Percentiles rank a stretch among this genome's conserved stretches.
phyloP scores from a whole-genome alignment of 1,140 invertebrate genomes.

The Bombus pyrosoma region DNA sequence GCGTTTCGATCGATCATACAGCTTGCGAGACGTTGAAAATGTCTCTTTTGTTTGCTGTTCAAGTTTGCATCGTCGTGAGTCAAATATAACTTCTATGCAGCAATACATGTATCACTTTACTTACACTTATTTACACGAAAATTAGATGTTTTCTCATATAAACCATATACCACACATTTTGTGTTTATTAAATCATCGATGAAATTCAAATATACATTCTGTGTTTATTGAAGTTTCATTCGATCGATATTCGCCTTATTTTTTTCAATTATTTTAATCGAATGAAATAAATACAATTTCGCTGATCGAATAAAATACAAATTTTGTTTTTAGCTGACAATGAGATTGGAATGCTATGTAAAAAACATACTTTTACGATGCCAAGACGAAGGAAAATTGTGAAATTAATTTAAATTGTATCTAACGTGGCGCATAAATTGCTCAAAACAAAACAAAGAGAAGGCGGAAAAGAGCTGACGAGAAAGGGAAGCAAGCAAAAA shows the following conservation, averaged over 20 bases:
- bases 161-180: neutral
- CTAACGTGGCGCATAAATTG: neutral
- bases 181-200: neutral
- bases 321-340: neutral
- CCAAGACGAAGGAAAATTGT: neutral
- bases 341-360: neutral
- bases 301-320: neutral
- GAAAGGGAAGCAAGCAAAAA: neutral
- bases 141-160: too few species aligned
- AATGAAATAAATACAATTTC: neutral
- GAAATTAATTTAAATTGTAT: neutral
- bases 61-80: neutral
- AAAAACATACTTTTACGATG: neutral
- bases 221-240: neutral
- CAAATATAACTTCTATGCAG: neutral
- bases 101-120: neutral
- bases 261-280: too few species aligned
- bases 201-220: neutral
- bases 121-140: too few species aligned
- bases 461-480: neutral
- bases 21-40: neutral
- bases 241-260: neutral
- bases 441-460: neutral
- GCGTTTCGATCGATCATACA: slow-evolving; percentile 25
- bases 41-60: slow-evolving; percentile 2